Conservation (phyloP, 1,140 invertebrate genomes). For the Lepidotrigona ventralis region DNA sequence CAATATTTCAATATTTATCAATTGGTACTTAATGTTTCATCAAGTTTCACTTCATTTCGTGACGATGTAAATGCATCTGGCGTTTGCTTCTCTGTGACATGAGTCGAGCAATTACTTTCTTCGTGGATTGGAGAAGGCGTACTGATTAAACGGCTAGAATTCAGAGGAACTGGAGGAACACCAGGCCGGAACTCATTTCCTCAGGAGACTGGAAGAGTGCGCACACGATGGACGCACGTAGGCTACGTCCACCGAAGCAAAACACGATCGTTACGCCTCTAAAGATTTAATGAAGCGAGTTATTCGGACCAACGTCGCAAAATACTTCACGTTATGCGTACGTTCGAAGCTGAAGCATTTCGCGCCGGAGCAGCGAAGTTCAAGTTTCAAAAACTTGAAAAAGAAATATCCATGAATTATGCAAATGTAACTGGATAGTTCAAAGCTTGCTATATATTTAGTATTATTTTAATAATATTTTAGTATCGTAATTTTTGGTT, state of each 20-base stretch:
- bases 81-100: neutral
- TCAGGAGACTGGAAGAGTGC: conserved; percentile 41
- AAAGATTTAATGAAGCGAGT: conserved; percentile 53
- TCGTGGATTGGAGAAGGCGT: neutral
- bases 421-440: neutral
- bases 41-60: neutral
- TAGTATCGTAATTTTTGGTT: no score
- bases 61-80: neutral
- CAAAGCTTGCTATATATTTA: no score
- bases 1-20: no score
- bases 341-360: neutral
- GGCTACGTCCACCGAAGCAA: conserved; percentile 29
- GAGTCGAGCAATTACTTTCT: conserved; percentile 14
- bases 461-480: no score
- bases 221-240: conserved; percentile 4
- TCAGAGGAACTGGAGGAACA: neutral
- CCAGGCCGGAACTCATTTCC: neutral
- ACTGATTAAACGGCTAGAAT: neutral
- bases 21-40: neutral
- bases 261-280: conserved; percentile 34
- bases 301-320: neutral
- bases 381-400: neutral
- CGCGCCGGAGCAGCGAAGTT: neutral
- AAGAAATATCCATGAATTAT: neutral
- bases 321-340: neutral